Conservation (phyloP, 37 sponge, comb jelly and placozoan species). For the Axinella damicornis region DNA sequence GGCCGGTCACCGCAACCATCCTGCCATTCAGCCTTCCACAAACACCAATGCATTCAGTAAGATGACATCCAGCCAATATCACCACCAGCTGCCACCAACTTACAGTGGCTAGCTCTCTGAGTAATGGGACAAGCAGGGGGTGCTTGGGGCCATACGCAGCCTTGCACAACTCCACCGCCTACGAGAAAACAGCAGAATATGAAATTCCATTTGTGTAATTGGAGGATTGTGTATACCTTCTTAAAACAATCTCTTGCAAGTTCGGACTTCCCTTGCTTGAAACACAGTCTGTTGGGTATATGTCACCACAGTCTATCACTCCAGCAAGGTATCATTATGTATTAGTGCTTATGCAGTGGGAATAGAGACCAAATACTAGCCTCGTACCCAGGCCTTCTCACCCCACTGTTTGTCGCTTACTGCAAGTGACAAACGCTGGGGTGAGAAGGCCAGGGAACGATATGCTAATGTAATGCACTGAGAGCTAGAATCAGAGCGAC, state of each 20-base stretch:
- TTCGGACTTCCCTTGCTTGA: neutral
- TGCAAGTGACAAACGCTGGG: too few relatives aligned
- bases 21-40: neutral
- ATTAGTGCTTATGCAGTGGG: too few relatives aligned
- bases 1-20: neutral
- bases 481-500: too few relatives aligned
- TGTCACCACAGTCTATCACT: too few relatives aligned
- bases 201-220: neutral
- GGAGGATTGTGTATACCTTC: neutral
- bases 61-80: neutral
- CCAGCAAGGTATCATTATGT: too few relatives aligned
- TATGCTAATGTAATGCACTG: too few relatives aligned
- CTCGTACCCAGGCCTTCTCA: too few relatives aligned
- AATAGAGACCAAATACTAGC: too few relatives aligned
- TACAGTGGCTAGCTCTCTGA: slow-evolving; percentile 21
- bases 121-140: slow-evolving; percentile 10
- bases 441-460: too few relatives aligned
- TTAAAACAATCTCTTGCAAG: neutral
- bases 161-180: slow-evolving; percentile 15
- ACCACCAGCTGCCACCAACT: neutral
- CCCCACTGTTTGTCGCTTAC: too few relatives aligned
- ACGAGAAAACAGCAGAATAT: neutral
- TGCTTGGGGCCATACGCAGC: neutral
- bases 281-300: neutral
- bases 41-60: too few relatives aligned